Evolutionary conservation across 2,888 invertebrate genomes (phyloP).

Genomic region (Amiota communis): DNA sequence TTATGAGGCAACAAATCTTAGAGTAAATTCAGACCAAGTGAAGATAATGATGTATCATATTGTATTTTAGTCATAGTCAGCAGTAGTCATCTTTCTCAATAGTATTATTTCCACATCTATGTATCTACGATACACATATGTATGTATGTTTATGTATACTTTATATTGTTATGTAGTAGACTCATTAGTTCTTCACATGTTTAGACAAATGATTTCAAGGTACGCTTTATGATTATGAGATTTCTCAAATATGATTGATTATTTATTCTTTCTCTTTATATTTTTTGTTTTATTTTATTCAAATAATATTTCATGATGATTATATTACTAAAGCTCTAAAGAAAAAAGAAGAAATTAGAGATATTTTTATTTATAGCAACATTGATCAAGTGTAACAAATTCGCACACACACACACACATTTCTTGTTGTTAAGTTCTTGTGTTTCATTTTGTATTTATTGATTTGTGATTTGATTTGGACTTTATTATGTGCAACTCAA

Average conservation of each 20-base stretch:
- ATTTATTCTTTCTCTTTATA: neutral
- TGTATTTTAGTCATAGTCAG: neutral
- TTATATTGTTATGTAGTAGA: neutral
- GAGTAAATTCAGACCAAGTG: neutral
- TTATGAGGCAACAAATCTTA: no score
- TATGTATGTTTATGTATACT: no score
- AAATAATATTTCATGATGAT: neutral
- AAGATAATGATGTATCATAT: constrained; percentile 23
- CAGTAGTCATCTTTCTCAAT: neutral
- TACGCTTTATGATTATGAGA: neutral
- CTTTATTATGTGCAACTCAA: no score
- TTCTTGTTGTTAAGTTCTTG: no score
- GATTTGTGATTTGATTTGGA: neutral
- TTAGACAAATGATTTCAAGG: constrained; percentile 23
- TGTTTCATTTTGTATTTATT: neutral
- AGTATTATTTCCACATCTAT: neutral
- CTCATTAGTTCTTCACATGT: constrained; percentile 7
- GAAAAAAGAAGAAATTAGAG: constrained; percentile 1
- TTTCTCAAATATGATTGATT: constrained; percentile 10
- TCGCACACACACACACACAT: no score
- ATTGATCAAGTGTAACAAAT: constrained; percentile 21
- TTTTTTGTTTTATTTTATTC: neutral
- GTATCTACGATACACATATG: no score
- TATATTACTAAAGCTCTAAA: constrained; percentile 7
- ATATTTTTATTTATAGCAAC: constrained; percentile 13